A percentile compares a stretch with the other conserved stretches of the same genome.
Evolutionary conservation across 2,797 vertebrate genomes (phyloP).

Genomic region (Coranthus polyacanthus): DNA sequence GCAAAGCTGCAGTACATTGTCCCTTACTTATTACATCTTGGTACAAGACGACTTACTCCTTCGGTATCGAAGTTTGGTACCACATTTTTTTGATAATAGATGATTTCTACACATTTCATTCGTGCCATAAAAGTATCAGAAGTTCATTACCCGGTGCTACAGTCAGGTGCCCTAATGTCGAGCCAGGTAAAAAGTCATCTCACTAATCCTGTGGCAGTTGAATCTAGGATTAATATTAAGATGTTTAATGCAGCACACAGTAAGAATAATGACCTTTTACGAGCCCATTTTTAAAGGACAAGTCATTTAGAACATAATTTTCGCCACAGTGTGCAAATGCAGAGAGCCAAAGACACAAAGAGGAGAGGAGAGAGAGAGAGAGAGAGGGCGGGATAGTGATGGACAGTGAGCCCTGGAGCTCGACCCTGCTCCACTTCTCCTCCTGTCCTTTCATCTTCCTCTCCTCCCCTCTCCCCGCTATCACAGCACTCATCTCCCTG

Average conservation of each 20-base stretch:
- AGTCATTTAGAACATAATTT: constrained; percentile 51
- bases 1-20: no score
- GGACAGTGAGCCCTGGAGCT: constrained; percentile 53
- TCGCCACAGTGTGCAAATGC: constrained; percentile 21
- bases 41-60: no score
- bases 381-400: constrained; percentile 32
- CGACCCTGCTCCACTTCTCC: constrained; percentile 48
- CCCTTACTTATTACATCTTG: no score
- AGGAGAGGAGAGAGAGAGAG: background rate
- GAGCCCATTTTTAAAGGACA: constrained; percentile 56
- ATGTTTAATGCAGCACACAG: constrained; percentile 50
- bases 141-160: no score
- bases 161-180: constrained; percentile 5
- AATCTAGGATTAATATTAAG: constrained; percentile 36
- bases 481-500: constrained; percentile 62
- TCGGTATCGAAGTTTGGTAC: no score
- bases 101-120: no score
- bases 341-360: constrained; percentile 22
- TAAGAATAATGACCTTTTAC: constrained; percentile 51
- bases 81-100: no score
- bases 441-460: constrained; percentile 56
- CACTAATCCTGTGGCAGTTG: constrained; percentile 32
- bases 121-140: no score
- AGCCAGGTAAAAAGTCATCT: constrained; percentile 31
- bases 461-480: constrained; percentile 48